Conservation (phyloP, 2,888 invertebrate genomes). For the Drosophila diplacantha region DNA sequence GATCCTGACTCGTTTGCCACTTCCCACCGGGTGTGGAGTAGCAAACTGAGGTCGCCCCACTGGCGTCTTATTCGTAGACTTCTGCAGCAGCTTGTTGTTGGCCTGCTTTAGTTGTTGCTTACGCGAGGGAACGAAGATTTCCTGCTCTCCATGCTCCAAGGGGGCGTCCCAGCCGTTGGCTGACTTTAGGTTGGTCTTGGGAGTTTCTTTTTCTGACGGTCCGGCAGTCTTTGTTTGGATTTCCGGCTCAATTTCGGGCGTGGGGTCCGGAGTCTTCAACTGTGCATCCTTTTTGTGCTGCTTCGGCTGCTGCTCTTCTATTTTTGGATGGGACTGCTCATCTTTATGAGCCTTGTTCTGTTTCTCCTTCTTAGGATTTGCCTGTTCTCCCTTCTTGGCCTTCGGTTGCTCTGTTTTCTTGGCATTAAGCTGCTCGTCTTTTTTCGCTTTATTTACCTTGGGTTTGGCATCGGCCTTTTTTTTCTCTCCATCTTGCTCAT, state of each 20-base stretch:
- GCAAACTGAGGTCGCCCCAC: slow-evolving; percentile 32
- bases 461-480: slow-evolving; percentile 7
- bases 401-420: slow-evolving; percentile 12
- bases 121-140: slow-evolving; percentile 74
- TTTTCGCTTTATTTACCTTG: slow-evolving; percentile 37
- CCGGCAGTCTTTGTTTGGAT: slow-evolving; percentile 1
- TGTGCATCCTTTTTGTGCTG: slow-evolving; percentile 12
- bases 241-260: slow-evolving; percentile 3
- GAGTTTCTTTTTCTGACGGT: slow-evolving; percentile 1
- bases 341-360: slow-evolving; percentile 5
- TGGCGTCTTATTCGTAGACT: slow-evolving; percentile 15
- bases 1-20: slow-evolving; percentile 85
- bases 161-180: slow-evolving; percentile 77
- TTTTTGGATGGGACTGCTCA: slow-evolving; percentile 5
- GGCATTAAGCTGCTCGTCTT: slow-evolving; percentile 11
- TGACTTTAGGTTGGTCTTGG: slow-evolving; percentile 9
- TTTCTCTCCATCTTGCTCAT: slow-evolving; percentile 29
- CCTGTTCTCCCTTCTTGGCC: slow-evolving; percentile 10
- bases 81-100: slow-evolving; percentile 64
- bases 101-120: slow-evolving; percentile 71
- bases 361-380: slow-evolving; percentile 6
- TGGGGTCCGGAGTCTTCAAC: background rate
- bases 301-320: slow-evolving; percentile 4
- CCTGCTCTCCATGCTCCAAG: slow-evolving; percentile 77
- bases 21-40: slow-evolving; percentile 32